Percentiles rank a stretch among this genome's conserved stretches.
Conservation (phyloP, 2,797 vertebrate genomes). For the Phoeniculus purpureus region DNA sequence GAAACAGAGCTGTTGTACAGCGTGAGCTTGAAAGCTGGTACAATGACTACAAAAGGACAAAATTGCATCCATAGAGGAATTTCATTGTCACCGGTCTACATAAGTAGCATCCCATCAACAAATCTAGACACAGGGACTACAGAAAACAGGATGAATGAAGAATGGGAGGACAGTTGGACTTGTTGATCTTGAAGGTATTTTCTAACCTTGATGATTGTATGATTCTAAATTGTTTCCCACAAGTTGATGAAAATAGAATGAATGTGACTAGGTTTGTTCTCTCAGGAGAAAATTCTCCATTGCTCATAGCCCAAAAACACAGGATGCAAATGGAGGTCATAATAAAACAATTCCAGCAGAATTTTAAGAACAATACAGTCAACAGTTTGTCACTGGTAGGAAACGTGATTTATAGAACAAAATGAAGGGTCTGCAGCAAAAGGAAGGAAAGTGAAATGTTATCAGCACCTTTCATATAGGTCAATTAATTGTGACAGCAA, state of each 20-base stretch:
- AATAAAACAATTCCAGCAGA: background rate
- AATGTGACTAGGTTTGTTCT: background rate
- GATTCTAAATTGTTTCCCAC: background rate
- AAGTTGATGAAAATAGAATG: background rate
- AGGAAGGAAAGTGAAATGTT: background rate
- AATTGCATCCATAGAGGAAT: background rate
- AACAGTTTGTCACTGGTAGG: background rate
- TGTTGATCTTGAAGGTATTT: too few relatives aligned
- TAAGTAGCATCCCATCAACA: background rate
- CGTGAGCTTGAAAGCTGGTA: background rate
- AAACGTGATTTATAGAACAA: background rate
- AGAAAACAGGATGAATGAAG: background rate
- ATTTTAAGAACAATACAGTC: background rate
- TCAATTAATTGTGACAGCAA: conserved; percentile 19
- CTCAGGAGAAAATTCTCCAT: background rate
- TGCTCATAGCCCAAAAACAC: background rate
- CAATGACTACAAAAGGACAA: background rate
- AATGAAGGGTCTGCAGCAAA: background rate
- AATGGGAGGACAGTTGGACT: background rate
- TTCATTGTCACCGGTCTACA: background rate
- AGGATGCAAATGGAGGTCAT: background rate
- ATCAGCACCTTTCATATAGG: background rate
- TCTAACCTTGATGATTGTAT: too few relatives aligned
- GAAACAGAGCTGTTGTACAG: background rate
- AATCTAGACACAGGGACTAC: background rate